Evolutionary conservation across 1,140 invertebrate genomes (phyloP).

Genomic region (Holotrichia oblita): DNA sequence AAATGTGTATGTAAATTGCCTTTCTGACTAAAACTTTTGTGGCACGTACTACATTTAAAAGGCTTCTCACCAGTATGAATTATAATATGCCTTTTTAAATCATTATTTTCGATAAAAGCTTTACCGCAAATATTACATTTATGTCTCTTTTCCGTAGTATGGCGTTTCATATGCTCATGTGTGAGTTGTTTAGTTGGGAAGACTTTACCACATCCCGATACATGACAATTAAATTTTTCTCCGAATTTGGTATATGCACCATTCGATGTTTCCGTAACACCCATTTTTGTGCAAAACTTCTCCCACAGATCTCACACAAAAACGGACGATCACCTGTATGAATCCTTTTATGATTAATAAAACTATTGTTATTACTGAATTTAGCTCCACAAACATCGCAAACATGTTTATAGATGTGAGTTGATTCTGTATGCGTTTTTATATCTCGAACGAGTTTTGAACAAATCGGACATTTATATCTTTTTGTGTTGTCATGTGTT

Average conservation of each 20-base stretch:
- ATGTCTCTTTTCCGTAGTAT: conserved; percentile 71
- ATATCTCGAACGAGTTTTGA: too few species aligned
- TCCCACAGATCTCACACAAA: neutral
- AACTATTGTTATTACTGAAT: conserved; percentile 44
- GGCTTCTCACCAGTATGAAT: conserved; percentile 67
- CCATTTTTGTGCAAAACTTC: neutral
- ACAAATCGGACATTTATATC: too few species aligned
- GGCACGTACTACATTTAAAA: conserved; percentile 58
- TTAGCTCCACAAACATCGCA: too few species aligned
- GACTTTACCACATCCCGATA: neutral
- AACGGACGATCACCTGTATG: neutral
- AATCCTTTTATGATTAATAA: neutral
- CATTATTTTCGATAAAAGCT: conserved; percentile 64
- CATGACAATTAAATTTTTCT: neutral
- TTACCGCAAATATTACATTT: conserved; percentile 67
- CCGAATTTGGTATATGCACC: neutral
- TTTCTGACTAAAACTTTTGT: neutral
- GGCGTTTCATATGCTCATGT: conserved; percentile 52
- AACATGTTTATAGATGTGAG: too few species aligned
- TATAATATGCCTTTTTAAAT: conserved; percentile 63
- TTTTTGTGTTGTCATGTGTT: too few species aligned
- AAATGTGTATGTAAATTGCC: neutral
- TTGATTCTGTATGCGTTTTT: too few species aligned
- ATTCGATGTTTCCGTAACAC: neutral
- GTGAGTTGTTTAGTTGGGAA: neutral